Percentiles rank a stretch among this genome's conserved stretches.
phyloP scores from a whole-genome alignment of 2,888 invertebrate species.

The Dendrolimus pini region DNA sequence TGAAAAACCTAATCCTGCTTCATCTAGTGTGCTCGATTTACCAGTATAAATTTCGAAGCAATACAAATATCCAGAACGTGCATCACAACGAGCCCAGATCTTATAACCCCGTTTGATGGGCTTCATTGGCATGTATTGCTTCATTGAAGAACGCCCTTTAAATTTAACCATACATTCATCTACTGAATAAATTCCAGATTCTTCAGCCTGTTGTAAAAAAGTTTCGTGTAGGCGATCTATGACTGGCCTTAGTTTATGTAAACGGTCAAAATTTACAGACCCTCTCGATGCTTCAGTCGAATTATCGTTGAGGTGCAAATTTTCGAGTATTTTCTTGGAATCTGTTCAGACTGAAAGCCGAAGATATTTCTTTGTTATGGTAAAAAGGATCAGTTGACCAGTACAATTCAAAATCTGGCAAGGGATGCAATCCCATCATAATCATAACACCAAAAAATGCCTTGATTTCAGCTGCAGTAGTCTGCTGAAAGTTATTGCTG shows the following conservation, averaged over 20 bases:
- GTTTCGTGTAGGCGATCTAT: conserved; percentile 14
- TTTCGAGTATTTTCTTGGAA: conserved; percentile 21
- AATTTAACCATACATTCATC: conserved; percentile 20
- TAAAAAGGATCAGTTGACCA: conserved; percentile 22
- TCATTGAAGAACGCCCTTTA: conserved; percentile 19
- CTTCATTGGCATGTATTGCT: conserved; percentile 24
- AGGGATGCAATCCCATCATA: conserved; percentile 20
- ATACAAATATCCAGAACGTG: conserved; percentile 18
- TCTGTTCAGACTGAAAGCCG: conserved; percentile 12
- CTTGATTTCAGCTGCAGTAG: conserved; percentile 12
- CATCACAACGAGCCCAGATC: conserved; percentile 20
- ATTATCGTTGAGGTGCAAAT: conserved; percentile 21
- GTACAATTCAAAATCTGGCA: conserved; percentile 18
- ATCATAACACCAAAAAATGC: conserved; percentile 17
- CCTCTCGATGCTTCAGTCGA: conserved; percentile 12
- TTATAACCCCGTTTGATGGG: conserved; percentile 25
- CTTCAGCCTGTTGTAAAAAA: conserved; percentile 13
- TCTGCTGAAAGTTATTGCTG: conserved; percentile 8
- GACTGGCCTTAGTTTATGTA: conserved; percentile 19
- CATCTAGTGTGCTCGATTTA: conserved; percentile 3
- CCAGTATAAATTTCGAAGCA: conserved; percentile 11
- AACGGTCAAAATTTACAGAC: conserved; percentile 15
- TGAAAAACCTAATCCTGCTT: not conserved
- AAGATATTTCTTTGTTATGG: conserved; percentile 17
- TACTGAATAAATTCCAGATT: conserved; percentile 14